Evolutionary conservation across 1,140 invertebrate species (phyloP).

Genomic region (Telenomus remus): DNA sequence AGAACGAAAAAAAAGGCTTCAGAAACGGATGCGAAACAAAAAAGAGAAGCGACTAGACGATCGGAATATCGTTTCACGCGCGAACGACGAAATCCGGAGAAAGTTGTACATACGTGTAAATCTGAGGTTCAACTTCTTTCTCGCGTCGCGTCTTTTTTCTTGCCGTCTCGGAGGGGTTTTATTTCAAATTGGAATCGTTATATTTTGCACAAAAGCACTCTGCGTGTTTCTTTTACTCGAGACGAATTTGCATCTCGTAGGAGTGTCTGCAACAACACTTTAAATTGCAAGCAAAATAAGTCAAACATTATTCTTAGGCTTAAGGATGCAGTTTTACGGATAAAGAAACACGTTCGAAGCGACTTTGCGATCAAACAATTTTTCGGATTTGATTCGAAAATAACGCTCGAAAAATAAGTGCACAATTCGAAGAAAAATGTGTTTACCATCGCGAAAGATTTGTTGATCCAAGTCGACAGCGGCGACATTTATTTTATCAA

Average conservation of each 20-base stretch:
- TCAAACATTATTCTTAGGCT: too few species aligned
- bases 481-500: slow-evolving; percentile 34
- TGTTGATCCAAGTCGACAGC: slow-evolving; percentile 10
- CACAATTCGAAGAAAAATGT: slow-evolving; percentile 22
- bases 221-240: slow-evolving; percentile 2
- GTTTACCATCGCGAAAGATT: slow-evolving; percentile 21
- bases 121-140: slow-evolving; percentile 47
- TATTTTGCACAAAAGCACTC: slow-evolving; percentile 35
- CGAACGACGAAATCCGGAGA: slow-evolving; percentile 55
- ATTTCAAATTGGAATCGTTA: slow-evolving; percentile 54
- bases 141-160: slow-evolving; percentile 3
- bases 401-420: slow-evolving; percentile 12
- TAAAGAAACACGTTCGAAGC: too few species aligned
- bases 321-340: too few species aligned
- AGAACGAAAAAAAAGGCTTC: slow-evolving; percentile 30
- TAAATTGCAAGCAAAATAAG: too few species aligned
- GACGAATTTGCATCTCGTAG: neutral
- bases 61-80: slow-evolving; percentile 63
- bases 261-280: too few species aligned
- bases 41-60: slow-evolving; percentile 44
- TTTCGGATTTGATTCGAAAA: slow-evolving; percentile 4
- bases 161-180: slow-evolving; percentile 23
- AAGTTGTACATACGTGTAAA: slow-evolving; percentile 54
- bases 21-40: slow-evolving; percentile 23
- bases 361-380: neutral